A percentile compares a stretch with the other conserved stretches of the same genome.
These are phyloP conservation scores for Graphium colonna DNA, from an alignment of 2,888 invertebrate species.

Conservation along the genomic window DNA sequence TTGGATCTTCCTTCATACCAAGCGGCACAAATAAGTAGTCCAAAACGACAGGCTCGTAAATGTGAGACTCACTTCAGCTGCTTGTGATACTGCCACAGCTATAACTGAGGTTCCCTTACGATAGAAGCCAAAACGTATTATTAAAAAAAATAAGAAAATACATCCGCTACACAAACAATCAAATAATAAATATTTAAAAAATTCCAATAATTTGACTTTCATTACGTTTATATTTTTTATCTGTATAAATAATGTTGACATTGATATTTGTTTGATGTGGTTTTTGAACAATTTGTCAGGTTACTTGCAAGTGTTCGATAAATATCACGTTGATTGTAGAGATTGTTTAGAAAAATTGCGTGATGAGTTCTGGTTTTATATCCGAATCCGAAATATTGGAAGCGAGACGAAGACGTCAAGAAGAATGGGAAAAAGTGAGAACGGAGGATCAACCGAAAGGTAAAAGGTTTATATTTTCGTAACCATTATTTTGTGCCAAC, in stretches of 20 bases:
- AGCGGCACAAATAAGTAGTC: no score
- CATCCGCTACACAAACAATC: no score
- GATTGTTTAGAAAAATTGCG: neutral
- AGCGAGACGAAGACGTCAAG: conserved; percentile 89
- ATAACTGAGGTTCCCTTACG: no score
- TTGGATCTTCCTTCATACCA: no score
- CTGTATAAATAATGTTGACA: neutral
- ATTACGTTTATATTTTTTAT: no score
- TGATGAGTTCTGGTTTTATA: conserved; percentile 95
- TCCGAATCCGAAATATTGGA: conserved; percentile 93
- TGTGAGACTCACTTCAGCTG: no score
- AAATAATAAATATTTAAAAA: no score
- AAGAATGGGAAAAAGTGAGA: conserved; percentile 98
- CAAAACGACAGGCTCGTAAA: no score
- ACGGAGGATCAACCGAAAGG: conserved; percentile 94
- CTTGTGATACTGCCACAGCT: no score
- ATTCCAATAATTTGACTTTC: no score
- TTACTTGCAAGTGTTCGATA: neutral
- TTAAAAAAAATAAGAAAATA: no score
- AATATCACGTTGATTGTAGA: neutral
- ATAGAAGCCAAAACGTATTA: no score
- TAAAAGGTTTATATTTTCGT: neutral
- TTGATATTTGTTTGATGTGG: conserved; percentile 2
- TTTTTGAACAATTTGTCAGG: conserved; percentile 11
- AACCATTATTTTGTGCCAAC: neutral